A percentile compares a stretch with the other conserved stretches of the same genome.
These are phyloP conservation scores for Nymphalis c-album DNA, from an alignment of 2,888 invertebrate species.

Conservation along the genomic window DNA sequence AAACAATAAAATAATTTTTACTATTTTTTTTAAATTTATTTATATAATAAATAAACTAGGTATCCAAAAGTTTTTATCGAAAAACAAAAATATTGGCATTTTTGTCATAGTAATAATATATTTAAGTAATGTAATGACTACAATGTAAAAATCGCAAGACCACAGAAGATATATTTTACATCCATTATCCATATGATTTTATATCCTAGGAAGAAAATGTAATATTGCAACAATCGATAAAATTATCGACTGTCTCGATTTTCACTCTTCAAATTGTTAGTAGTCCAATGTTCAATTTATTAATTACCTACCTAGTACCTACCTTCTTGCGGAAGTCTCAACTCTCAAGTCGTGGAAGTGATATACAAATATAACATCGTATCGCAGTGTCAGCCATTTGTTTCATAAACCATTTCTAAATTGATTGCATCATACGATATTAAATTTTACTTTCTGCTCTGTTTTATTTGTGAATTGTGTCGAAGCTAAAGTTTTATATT, in stretches of 20 bases:
- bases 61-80: no score
- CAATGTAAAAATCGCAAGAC: no score
- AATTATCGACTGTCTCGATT: constrained; percentile 6
- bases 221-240: constrained; percentile 11
- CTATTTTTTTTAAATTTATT: no score
- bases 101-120: no score
- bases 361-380: not conserved
- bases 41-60: no score
- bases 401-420: constrained; percentile 8
- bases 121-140: no score
- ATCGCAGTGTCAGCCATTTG: not conserved
- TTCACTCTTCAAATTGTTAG: constrained; percentile 12
- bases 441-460: not conserved
- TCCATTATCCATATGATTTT: not conserved
- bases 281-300: constrained; percentile 19
- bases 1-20: no score
- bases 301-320: not conserved
- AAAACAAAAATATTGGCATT: no score
- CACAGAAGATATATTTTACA: not conserved
- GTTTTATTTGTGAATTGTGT: constrained; percentile 12
- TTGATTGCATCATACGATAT: constrained; percentile 23
- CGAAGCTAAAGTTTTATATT: not conserved
- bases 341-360: no score
- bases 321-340: not conserved
- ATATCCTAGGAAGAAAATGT: not conserved